Percentiles rank a stretch among this genome's conserved stretches.
Evolutionary conservation across 30 jellyfish, hydroid and myxozoan genomes (phyloP).

Genomic region (Aurelia aurita complex sp. Pacific): DNA sequence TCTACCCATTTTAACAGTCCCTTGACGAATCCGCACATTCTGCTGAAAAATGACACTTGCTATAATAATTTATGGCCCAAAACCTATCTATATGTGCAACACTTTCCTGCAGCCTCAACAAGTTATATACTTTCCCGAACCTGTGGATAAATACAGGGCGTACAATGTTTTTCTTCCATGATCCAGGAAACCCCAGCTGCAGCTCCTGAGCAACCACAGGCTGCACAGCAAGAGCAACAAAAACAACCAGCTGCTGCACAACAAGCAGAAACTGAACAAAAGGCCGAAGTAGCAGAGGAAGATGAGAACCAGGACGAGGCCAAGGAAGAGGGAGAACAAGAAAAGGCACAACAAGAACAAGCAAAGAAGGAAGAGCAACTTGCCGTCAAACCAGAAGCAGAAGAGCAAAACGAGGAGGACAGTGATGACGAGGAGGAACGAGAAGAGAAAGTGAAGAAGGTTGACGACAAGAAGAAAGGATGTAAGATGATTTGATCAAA

Average conservation of each 20-base stretch:
- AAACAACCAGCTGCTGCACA: conserved; percentile 19
- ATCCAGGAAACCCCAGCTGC: conserved; percentile 54
- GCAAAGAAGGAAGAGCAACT: conserved; percentile 34
- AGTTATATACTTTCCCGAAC: too few species aligned
- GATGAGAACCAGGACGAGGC: conserved; percentile 26
- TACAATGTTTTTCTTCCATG: too few species aligned
- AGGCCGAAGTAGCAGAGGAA: conserved; percentile 43
- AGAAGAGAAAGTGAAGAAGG: conserved; percentile 20
- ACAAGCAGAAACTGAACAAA: conserved; percentile 48
- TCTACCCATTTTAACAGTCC: too few species aligned
- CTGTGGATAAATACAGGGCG: too few species aligned
- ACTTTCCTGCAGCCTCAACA: too few species aligned
- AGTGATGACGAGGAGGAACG: conserved; percentile 31
- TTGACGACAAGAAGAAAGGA: conserved; percentile 41
- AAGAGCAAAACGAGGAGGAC: conserved; percentile 49
- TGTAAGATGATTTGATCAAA: not conserved
- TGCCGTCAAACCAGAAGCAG: conserved; percentile 25
- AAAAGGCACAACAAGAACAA: conserved; percentile 33
- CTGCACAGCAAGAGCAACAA: conserved; percentile 32
- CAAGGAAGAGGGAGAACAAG: conserved; percentile 27
- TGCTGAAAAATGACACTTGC: too few species aligned
- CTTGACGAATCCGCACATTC: too few species aligned
- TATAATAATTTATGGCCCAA: too few species aligned
- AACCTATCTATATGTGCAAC: too few species aligned
- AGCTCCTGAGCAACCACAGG: conserved; percentile 37